phyloP scores from a whole-genome alignment of 2,888 invertebrate genomes.

The Entomobrya multifasciata region DNA sequence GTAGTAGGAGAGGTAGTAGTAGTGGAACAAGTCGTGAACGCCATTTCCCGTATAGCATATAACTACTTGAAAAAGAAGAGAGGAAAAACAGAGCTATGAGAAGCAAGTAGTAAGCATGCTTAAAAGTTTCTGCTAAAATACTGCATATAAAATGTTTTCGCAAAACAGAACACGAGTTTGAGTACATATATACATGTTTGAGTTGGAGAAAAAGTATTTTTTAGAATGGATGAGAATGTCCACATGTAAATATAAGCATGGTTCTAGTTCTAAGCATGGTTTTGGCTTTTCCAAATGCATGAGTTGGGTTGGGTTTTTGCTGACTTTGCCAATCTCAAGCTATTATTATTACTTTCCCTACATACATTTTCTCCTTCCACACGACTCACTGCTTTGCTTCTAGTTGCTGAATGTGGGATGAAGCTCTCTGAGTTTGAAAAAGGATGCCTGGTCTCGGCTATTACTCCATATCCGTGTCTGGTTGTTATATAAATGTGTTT shows the following conservation, averaged over 20 bases:
- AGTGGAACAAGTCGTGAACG: neutral
- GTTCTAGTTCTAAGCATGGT: neutral
- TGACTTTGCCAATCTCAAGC: slow-evolving; percentile 55
- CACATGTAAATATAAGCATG: neutral
- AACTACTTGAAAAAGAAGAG: neutral
- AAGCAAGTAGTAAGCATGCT: too few relatives aligned
- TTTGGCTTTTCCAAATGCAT: slow-evolving; percentile 39
- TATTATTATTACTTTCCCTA: slow-evolving; percentile 44
- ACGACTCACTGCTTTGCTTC: too few relatives aligned
- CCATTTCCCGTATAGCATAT: neutral
- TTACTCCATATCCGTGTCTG: neutral
- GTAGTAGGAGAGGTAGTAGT: slow-evolving; percentile 4
- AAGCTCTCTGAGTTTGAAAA: neutral
- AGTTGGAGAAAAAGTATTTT: neutral
- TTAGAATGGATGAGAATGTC: neutral
- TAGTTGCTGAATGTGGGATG: neutral
- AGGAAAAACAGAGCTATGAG: too few relatives aligned
- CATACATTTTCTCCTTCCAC: slow-evolving; percentile 2
- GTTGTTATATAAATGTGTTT: too few relatives aligned
- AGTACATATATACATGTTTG: too few relatives aligned
- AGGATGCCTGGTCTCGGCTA: slow-evolving; percentile 36
- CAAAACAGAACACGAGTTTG: slow-evolving; percentile 14
- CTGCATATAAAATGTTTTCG: neutral
- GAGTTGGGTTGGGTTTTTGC: slow-evolving; percentile 39
- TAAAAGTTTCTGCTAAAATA: neutral